A percentile compares a stretch with the other conserved stretches of the same genome.
Evolutionary conservation across 2,113 vertebrate genomes (phyloP).

Genomic region (Canis aureus): DNA sequence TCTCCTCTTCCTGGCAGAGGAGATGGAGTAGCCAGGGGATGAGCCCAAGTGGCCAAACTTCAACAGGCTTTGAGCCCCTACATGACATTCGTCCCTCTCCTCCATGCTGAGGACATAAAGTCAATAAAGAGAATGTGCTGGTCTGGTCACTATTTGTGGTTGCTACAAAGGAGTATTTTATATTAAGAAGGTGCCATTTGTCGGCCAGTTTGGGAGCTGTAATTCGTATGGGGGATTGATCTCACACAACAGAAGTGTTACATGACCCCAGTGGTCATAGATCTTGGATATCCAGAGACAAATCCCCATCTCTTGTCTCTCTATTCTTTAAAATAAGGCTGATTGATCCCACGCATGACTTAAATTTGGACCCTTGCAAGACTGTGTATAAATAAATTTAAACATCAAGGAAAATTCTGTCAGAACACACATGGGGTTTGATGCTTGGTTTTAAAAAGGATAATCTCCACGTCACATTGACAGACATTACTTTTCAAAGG

Average conservation of each 20-base stretch:
- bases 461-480: fast-evolving
- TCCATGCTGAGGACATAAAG: fast-evolving
- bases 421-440: fast-evolving
- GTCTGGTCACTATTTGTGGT: fast-evolving
- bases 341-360: neutral
- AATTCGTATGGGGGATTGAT: fast-evolving
- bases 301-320: fast-evolving
- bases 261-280: fast-evolving
- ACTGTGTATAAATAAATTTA: neutral
- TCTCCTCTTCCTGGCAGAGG: neutral
- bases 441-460: neutral
- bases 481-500: fast-evolving
- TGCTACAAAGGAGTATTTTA: fast-evolving
- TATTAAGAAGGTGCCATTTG: neutral
- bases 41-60: fast-evolving
- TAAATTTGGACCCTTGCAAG: neutral
- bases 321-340: neutral
- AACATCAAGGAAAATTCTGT: neutral
- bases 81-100: fast-evolving
- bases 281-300: neutral
- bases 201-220: neutral
- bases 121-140: neutral
- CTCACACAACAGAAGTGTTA: fast-evolving
- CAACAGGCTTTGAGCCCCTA: fast-evolving
- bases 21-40: fast-evolving